Evolutionary conservation across 2,888 invertebrate species (phyloP).

Genomic region (Morpho deidamia): DNA sequence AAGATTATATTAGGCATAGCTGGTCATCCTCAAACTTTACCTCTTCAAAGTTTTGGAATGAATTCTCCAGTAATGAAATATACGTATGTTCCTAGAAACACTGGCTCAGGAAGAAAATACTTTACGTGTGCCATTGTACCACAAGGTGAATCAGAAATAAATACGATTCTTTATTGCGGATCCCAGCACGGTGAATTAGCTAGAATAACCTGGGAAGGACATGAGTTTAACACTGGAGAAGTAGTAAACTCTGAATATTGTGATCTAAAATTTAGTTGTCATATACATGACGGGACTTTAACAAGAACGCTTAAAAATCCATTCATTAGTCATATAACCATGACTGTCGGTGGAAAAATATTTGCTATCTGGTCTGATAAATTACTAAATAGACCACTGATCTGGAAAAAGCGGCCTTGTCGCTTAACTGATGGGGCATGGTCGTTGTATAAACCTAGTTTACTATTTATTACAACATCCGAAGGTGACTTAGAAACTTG

Average conservation of each 20-base stretch:
- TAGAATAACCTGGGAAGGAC: constrained; percentile 81
- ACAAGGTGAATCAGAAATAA: constrained; percentile 47
- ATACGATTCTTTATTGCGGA: constrained; percentile 50
- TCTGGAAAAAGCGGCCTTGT: constrained; percentile 81
- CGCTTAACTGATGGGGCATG: constrained; percentile 82
- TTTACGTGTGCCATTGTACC: constrained; percentile 49
- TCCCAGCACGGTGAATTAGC: constrained; percentile 66
- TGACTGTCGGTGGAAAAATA: constrained; percentile 86
- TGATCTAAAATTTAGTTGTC: constrained; percentile 60
- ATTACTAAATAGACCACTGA: constrained; percentile 77
- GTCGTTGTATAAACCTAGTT: constrained; percentile 86
- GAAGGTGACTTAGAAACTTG: constrained; percentile 90
- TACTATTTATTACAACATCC: constrained; percentile 82
- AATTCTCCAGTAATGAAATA: constrained; percentile 51
- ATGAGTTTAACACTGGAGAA: constrained; percentile 81
- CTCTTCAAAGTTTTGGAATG: constrained; percentile 64
- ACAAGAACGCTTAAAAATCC: constrained; percentile 79
- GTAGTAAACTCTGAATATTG: constrained; percentile 79
- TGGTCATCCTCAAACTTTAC: constrained; percentile 53
- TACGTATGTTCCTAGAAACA: constrained; percentile 43
- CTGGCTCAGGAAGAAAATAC: constrained; percentile 59
- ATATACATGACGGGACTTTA: constrained; percentile 85
- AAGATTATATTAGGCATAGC: constrained; percentile 69
- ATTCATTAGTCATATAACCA: constrained; percentile 77
- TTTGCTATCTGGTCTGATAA: constrained; percentile 87